Evolutionary conservation across 2,797 vertebrate species (phyloP).

Genomic region (Sphaeramia orbicularis): DNA sequence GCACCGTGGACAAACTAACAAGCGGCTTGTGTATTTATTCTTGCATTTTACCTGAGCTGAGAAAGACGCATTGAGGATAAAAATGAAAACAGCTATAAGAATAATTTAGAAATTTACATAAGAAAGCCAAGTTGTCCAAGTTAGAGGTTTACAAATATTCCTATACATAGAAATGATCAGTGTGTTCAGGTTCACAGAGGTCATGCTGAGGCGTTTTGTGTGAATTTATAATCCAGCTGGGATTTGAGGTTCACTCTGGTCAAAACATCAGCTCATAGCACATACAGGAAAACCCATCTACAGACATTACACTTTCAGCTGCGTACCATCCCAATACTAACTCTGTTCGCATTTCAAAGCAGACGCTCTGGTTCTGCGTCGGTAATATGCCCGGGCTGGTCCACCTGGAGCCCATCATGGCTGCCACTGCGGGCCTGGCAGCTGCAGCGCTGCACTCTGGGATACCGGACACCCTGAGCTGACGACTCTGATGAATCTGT

Average conservation of each 20-base stretch:
- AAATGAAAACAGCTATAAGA: slow-evolving; percentile 9
- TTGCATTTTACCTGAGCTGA: slow-evolving; percentile 6
- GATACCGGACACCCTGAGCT: slow-evolving; percentile 79
- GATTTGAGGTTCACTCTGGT: slow-evolving; percentile 43
- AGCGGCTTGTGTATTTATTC: slow-evolving; percentile 29
- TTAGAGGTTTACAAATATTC: neutral
- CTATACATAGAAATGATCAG: slow-evolving; percentile 48
- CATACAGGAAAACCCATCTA: neutral
- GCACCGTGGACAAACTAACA: slow-evolving; percentile 31
- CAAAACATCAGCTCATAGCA: slow-evolving; percentile 48
- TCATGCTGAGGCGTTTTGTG: slow-evolving; percentile 53
- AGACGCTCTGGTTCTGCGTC: slow-evolving; percentile 19
- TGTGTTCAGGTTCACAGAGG: slow-evolving; percentile 53
- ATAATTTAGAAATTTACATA: neutral
- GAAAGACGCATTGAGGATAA: slow-evolving; percentile 6
- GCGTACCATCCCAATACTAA: neutral
- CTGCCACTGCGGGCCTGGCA: slow-evolving; percentile 68
- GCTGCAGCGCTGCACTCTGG: slow-evolving; percentile 81
- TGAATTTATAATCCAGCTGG: slow-evolving; percentile 64
- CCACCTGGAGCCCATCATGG: slow-evolving; percentile 87
- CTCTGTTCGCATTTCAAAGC: neutral
- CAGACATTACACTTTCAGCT: neutral
- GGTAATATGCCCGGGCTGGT: slow-evolving; percentile 35
- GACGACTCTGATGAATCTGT: slow-evolving; percentile 86
- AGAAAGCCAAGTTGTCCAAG: neutral